Evolutionary conservation across 2,113 vertebrate species (phyloP), one percentile per base, ranked within the genome.

Genomic region (Echinops telfairi): DNA sequence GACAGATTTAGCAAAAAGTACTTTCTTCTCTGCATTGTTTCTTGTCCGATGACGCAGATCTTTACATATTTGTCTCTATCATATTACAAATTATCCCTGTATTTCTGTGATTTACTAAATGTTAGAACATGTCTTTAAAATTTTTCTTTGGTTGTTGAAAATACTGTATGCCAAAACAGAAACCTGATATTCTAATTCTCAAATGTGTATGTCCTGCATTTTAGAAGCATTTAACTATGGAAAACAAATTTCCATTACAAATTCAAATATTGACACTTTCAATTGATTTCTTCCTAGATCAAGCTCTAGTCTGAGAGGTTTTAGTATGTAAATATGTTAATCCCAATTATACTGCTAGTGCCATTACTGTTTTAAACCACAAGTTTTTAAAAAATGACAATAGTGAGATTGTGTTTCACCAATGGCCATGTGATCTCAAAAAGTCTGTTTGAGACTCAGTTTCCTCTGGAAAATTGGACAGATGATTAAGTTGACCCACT

Each of bases 211-310:
- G 15, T 17, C 62, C 57, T n/a, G 40, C 16, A 71, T 6, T 58
- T n/a, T 58, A 73, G 19, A 58, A 53, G 19, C 25, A 84, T 20
- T 88, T 90, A 95, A 78, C 40, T 86, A 64, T 9, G 90, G 78
- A 94, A 86, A 83, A 4, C 47, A 73, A 78, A 83, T 38, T 57
- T 83, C 73, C 64, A 53, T 90, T 19, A 60, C 29, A 53, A 38
- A 90, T 90, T 82, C 36, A 81, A 91, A 66, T 89, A 80, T 87
- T 92, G 93, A 43, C 6, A 90, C 92, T 96, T 92, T 86, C 81
- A 93, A 53, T 53, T 53, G 47, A 86, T 87, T 84, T 93, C 20
- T 94, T 92, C 20, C 6, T 70, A 86, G 40, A 73, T 91, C 83
- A 90, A 86, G 43, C 15, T 83, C 23, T 58, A 47, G 3, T 1